Base-by-base conservation (phyloP, 2,888 invertebrate species). In the Polydrusus pterygomalis region DNA sequence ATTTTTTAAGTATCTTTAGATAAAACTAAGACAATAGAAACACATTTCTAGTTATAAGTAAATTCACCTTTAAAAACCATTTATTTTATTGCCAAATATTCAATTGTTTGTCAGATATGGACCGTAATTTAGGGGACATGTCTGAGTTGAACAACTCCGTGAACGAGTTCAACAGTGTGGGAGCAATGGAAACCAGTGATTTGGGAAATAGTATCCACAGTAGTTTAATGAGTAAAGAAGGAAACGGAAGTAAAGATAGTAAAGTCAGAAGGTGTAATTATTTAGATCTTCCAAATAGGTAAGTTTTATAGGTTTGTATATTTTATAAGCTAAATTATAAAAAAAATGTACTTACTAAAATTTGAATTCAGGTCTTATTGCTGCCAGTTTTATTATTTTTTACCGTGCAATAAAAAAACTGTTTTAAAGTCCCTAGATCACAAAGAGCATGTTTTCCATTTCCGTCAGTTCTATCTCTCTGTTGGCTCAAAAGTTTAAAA, bases 171-270 rank as follows among this genome's bases (percentile, higher is more conserved):
- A 70, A 43, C 30, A 70, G 49, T 30, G n/a, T 30, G 18, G 70
- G 18, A 18, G 25, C 13, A n/a, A 30, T 67, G 10, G 79, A 81
- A 56, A 81, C 81, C n/a, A 81, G 81, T 49, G 82, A 82, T 79
- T 75, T 80, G 18, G 80, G 81, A 2, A 80, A 79, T 49, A 82
- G 80, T 63, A 79, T 80, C 56, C 79, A 70, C n/a, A 81, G 79
- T 45, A 77, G 73, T 40, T 30, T 70, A 10, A 47, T 71, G 13
- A 73, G 65, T 18, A 77, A 71, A 13, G 77, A 69, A 20, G 75
- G 43, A 10, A 45, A 65, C 54, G 38, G 51, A 25, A 73, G 68
- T 38, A 67, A 47, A 17, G 71, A 75, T n/a, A 79, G 71, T 18
- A 77, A 72, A 71, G 70, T 13, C 0, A 49, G 40, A 8, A 54